Conservation (phyloP, 2,888 invertebrate species). For the Conistra vaccinii region DNA sequence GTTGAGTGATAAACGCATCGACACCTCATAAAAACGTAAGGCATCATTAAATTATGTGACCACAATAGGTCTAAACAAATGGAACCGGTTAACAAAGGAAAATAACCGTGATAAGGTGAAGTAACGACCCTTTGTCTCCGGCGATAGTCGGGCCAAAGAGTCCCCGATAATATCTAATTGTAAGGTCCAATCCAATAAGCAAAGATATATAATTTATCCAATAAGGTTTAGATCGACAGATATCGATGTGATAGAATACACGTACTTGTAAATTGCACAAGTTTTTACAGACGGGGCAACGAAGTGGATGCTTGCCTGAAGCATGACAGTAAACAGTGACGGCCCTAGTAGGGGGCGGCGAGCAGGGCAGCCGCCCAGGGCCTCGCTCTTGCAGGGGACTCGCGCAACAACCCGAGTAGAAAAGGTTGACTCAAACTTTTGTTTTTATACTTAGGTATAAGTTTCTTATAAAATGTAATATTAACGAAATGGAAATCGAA, state of each 20-base stretch:
- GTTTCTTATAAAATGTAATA: too few species aligned
- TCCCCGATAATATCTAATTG: conserved; percentile 48
- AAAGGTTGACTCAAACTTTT: not conserved
- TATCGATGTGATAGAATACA: conserved; percentile 9
- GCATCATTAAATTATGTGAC: conserved; percentile 50
- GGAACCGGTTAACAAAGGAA: conserved; percentile 60
- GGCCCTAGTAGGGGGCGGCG: not conserved
- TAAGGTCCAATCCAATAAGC: conserved; percentile 29
- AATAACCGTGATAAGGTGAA: conserved; percentile 63
- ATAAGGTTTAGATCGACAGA: conserved; percentile 14
- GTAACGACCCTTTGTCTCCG: conserved; percentile 63
- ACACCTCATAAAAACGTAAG: conserved; percentile 35
- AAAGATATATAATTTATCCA: too few species aligned
- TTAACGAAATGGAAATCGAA: too few species aligned
- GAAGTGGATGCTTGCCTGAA: conserved; percentile 29
- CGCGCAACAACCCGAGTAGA: not conserved
- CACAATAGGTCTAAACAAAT: conserved; percentile 54
- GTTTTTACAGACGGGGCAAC: conserved; percentile 10
- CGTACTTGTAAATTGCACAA: conserved; percentile 14
- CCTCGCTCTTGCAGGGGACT: not conserved
- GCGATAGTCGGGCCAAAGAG: conserved; percentile 39
- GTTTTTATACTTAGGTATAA: too few species aligned
- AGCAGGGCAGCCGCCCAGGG: not conserved
- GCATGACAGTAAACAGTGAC: not conserved
- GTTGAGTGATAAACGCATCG: conserved; percentile 21